These are phyloP conservation scores for Pseudomyrmex dendroicus DNA, from an alignment of 1,140 invertebrate species.

Conservation along the genomic window DNA sequence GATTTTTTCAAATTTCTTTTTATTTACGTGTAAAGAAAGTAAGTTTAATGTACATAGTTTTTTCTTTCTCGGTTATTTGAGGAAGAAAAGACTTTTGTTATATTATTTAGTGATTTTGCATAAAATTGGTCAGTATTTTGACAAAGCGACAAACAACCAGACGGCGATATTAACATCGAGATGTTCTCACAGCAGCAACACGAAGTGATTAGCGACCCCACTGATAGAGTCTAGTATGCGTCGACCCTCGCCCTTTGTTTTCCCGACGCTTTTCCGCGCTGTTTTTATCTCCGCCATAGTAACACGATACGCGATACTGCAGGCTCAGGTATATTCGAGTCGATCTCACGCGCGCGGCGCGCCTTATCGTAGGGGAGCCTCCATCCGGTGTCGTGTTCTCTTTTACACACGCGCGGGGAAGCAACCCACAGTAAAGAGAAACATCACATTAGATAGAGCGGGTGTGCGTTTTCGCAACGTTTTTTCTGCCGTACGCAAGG, in stretches of 20 bases:
- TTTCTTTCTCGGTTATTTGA: neutral
- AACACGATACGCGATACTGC: slow-evolving; percentile 62
- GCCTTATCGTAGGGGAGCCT: slow-evolving; percentile 80
- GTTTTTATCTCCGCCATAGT: slow-evolving; percentile 66
- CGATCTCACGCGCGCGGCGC: slow-evolving; percentile 55
- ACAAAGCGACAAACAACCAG: neutral
- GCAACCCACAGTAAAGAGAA: neutral
- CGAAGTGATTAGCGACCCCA: slow-evolving; percentile 46
- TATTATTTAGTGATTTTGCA: neutral
- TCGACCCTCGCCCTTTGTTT: slow-evolving; percentile 63
- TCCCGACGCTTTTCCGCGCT: slow-evolving; percentile 29
- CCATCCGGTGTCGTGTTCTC: slow-evolving; percentile 78
- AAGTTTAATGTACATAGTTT: neutral
- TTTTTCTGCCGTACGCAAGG: slow-evolving; percentile 17
- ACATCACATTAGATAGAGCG: slow-evolving; percentile 8
- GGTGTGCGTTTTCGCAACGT: slow-evolving; percentile 9
- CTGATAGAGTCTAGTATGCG: slow-evolving; percentile 16
- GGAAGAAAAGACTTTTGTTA: no score
- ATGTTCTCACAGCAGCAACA: neutral
- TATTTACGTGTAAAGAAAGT: no score
- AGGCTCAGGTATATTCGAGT: slow-evolving; percentile 58
- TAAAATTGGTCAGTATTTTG: slow-evolving; percentile 19
- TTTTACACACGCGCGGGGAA: slow-evolving; percentile 24
- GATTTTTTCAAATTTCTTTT: no score
- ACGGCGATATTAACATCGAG: neutral